Evolutionary conservation across 2,113 vertebrate genomes (phyloP), one percentile per base, ranked within the genome.

Genomic region (Pluvianellus socialis): DNA sequence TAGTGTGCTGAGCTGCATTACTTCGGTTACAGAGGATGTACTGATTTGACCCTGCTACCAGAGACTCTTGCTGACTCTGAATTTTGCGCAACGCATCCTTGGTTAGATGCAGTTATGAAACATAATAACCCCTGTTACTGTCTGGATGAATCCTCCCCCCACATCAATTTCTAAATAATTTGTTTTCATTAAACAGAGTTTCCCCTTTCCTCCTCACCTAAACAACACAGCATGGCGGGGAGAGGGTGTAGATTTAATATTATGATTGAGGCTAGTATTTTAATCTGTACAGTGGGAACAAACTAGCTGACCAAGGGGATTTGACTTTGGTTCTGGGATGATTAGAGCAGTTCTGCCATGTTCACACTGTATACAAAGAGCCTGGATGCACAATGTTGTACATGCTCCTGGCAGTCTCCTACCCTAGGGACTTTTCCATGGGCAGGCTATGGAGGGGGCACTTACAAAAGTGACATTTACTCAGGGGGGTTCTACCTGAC

Each of bases 41-140:
- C 79, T 86, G 68, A 4, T 61, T 79, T 71, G 93, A 88, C 88
- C 61, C 85, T 50, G 82, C 81, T n/a, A 92, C 33, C 21, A 33
- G 88, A 94, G 70, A 33, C 77, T 94, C 82, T 70, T 87, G 90
- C 96, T 95, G 63, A 65, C 84, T 88, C 71, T 28, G 59, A 73
- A 84, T 82, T 83, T 77, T 45, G 10, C 2, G 6, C 80, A 91
- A 21, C 11, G 17, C 76, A 68, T 42, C 66, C 79, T 63, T 30
- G 67, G 65, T 77, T 67, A 50, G 61, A 77, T 71, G 67, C 47
- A 22, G 68, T 94, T 96, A 88, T 94, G 92, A 96, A 96, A 96
- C 45, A 28, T 32, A 88, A 94, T 95, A 91, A 71, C 52, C 63
- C 92, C 96, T 58, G n/a, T 26, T 90, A 19, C 52, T 6, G 22